These are phyloP conservation scores for Colinus virginianus DNA, from an alignment of 2,113 vertebrate species.

Conservation along the genomic window DNA sequence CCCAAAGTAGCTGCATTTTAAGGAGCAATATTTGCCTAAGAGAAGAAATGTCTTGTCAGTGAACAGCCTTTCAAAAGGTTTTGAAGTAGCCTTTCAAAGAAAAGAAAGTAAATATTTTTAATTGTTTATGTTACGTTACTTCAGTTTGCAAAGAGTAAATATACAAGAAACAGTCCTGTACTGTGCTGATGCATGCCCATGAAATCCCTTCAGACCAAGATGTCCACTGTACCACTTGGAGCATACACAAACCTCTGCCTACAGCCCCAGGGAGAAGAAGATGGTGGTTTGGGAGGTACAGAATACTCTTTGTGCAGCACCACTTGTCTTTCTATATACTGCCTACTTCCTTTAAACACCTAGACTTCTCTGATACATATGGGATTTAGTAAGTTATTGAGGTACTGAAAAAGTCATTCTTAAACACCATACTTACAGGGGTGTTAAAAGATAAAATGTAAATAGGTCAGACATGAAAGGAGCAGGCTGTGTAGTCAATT, in stretches of 20 bases:
- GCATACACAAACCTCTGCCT: neutral
- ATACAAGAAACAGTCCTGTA: neutral
- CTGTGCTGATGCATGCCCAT: neutral
- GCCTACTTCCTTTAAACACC: neutral
- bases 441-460: neutral
- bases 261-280: neutral
- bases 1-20: neutral
- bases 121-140: neutral
- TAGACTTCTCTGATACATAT: neutral
- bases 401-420: neutral
- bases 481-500: neutral
- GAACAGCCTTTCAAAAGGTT: neutral
- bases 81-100: neutral
- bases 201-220: neutral
- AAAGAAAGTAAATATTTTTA: neutral
- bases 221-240: rapidly evolving
- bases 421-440: neutral
- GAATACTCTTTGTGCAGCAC: neutral
- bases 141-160: neutral
- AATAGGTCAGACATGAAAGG: neutral
- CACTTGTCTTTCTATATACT: neutral
- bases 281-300: neutral
- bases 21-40: neutral
- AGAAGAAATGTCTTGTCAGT: neutral
- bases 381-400: neutral